These are phyloP conservation scores for Coccyzus lansbergi DNA, from an alignment of 2,797 vertebrate genomes.

Conservation along the genomic window DNA sequence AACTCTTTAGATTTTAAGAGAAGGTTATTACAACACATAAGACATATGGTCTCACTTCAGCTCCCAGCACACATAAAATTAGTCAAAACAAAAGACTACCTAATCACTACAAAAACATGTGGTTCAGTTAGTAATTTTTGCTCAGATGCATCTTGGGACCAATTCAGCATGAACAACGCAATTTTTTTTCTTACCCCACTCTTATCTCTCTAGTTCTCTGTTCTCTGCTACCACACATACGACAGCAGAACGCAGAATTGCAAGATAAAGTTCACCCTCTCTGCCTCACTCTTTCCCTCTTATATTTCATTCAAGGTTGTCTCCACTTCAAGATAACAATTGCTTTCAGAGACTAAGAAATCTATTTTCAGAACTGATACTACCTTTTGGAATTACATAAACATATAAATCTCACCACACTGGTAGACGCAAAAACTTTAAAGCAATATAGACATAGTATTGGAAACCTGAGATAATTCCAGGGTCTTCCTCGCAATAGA, in stretches of 20 bases:
- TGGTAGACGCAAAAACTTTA: slow-evolving; percentile 18
- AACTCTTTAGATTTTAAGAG: slow-evolving; percentile 9
- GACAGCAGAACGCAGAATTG: neutral
- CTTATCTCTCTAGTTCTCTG: slow-evolving; percentile 27
- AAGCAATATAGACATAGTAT: neutral
- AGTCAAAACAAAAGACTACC: slow-evolving; percentile 12
- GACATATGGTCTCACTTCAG: slow-evolving; percentile 38
- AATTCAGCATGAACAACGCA: slow-evolving; percentile 46
- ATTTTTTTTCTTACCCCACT: neutral
- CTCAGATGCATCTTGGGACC: slow-evolving; percentile 46
- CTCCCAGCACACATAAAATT: slow-evolving; percentile 10
- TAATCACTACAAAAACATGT: slow-evolving; percentile 34
- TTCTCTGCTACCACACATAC: neutral
- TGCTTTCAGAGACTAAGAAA: slow-evolving; percentile 54
- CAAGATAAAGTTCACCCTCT: neutral
- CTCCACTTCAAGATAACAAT: slow-evolving; percentile 30
- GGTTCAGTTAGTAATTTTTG: slow-evolving; percentile 54
- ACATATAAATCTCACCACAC: slow-evolving; percentile 14
- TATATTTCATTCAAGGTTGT: slow-evolving; percentile 51
- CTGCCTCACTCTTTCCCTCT: neutral
- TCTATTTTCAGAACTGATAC: slow-evolving; percentile 60
- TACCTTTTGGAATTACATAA: slow-evolving; percentile 44
- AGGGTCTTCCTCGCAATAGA: neutral
- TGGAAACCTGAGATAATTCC: slow-evolving; percentile 26
- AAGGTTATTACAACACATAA: slow-evolving; percentile 45